These are phyloP conservation scores for Crypturellus undulatus DNA, from an alignment of 2,113 vertebrate species.

Conservation along the genomic window DNA sequence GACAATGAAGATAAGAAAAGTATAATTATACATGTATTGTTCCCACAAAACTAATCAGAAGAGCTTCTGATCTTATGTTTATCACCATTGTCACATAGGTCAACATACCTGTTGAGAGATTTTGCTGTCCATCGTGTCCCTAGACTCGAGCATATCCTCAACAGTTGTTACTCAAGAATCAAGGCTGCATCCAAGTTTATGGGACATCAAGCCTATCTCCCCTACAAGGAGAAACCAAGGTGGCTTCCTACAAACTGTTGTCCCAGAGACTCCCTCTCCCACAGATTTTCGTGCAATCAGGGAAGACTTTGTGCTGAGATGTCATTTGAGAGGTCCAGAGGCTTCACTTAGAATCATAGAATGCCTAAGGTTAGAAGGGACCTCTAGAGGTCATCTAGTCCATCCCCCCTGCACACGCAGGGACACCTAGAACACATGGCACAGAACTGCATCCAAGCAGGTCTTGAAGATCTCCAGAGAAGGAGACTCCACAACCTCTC, in stretches of 20 bases:
- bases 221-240: neutral
- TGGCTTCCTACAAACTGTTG: neutral
- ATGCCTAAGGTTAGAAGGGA: too few relatives aligned
- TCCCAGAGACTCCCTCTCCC: neutral
- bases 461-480: too few relatives aligned
- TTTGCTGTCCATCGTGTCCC: neutral
- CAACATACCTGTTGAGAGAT: neutral
- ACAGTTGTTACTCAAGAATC: neutral
- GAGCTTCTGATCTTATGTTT: neutral
- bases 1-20: neutral
- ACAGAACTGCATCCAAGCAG: too few relatives aligned
- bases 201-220: accelerated
- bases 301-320: neutral
- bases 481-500: too few relatives aligned
- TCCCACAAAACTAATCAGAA: neutral
- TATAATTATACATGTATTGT: neutral
- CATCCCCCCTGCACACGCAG: too few relatives aligned
- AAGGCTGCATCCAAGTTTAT: neutral
- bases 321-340: neutral
- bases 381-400: too few relatives aligned
- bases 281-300: neutral
- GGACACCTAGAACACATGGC: too few relatives aligned
- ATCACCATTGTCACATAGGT: neutral
- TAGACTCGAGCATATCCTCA: neutral
- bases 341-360: too few relatives aligned